Evolutionary conservation across 2,113 vertebrate genomes (phyloP).

Genomic region (Macaca mulatta): DNA sequence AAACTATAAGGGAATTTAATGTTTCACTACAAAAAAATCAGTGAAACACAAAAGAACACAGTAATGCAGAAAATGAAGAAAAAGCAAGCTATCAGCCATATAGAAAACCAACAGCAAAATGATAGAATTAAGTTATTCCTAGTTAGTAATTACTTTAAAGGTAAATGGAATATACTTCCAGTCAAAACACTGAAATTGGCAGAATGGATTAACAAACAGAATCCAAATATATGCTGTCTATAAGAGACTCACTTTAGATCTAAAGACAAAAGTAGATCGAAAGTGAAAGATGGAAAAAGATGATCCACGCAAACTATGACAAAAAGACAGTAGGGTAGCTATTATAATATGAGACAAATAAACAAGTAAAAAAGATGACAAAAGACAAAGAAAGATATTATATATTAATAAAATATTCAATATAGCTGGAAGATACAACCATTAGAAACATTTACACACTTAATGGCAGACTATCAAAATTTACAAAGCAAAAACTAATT

Average conservation of each 20-base stretch:
- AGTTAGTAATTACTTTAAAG: no score
- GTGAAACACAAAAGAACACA: no score
- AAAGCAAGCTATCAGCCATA: no score
- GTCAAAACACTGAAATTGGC: no score
- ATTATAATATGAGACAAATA: neutral
- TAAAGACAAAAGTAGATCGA: neutral
- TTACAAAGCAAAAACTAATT: no score
- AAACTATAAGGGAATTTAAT: neutral
- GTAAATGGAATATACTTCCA: no score
- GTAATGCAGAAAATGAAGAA: no score
- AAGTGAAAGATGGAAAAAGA: neutral
- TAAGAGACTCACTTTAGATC: neutral
- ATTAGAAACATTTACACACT: neutral
- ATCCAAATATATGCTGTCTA: neutral
- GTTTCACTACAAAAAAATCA: neutral
- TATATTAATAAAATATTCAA: neutral
- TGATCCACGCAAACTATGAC: neutral
- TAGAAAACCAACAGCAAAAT: no score
- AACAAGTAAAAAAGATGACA: neutral
- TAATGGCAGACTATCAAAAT: neutral
- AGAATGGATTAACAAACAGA: no score
- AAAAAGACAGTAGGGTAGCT: neutral
- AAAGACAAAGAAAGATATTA: neutral
- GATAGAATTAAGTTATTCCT: no score
- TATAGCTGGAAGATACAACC: neutral